These are phyloP conservation scores for Ctenodactylus gundi DNA, from an alignment of 2,113 vertebrate genomes.

Conservation along the genomic window DNA sequence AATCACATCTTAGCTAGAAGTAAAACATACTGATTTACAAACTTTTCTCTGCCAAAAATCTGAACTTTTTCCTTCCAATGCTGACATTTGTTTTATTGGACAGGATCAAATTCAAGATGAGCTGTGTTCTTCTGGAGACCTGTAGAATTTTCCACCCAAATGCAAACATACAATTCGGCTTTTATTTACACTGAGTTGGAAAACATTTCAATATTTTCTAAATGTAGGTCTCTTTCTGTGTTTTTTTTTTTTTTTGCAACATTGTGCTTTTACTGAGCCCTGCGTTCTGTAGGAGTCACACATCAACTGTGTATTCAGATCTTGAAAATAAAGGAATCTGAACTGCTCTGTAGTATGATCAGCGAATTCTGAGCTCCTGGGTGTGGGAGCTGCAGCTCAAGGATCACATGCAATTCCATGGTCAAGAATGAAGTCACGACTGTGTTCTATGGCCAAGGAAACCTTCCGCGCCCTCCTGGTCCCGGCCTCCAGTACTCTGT, in stretches of 20 bases:
- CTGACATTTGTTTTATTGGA: background rate
- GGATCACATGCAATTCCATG: background rate
- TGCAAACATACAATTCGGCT: background rate
- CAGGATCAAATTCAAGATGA: background rate
- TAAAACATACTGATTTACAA: background rate
- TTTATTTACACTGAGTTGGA: background rate
- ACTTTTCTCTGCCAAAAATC: background rate
- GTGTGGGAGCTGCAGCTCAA: background rate
- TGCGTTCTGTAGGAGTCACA: constrained; percentile 2
- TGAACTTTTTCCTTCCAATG: background rate
- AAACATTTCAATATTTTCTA: background rate
- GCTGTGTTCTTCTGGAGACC: background rate
- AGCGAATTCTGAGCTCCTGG: background rate
- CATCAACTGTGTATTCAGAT: too few species aligned
- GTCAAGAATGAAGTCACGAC: constrained; percentile 10
- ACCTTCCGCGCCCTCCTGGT: background rate
- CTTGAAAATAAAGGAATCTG: background rate
- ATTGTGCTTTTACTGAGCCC: background rate
- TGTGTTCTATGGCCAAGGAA: background rate
- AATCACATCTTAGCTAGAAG: constrained; percentile 1
- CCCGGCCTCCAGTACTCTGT: background rate
- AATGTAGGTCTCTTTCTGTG: background rate
- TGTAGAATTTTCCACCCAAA: constrained; percentile 26
- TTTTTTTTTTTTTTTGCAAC: background rate
- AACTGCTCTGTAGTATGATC: background rate